These are phyloP conservation scores for Drosophila atroscutellata DNA, from an alignment of 2,888 invertebrate species.

Conservation along the genomic window DNA sequence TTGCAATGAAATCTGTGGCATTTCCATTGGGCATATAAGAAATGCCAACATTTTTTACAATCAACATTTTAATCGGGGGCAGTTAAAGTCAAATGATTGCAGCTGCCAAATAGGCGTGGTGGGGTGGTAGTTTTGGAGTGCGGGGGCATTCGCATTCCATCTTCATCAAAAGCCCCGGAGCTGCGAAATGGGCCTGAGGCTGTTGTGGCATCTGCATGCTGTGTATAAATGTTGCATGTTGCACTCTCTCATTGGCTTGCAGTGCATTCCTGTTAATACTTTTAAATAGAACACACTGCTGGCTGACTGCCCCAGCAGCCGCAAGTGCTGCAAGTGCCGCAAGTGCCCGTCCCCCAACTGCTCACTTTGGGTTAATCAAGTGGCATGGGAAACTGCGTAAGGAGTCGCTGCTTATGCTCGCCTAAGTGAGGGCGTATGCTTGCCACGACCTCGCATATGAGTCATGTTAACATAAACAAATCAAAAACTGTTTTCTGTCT, in stretches of 20 bases:
- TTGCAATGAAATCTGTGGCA: slow-evolving; percentile 70
- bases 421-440: slow-evolving; percentile 49
- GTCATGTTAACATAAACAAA: slow-evolving; percentile 70
- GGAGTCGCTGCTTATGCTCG: slow-evolving; percentile 21
- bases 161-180: slow-evolving; percentile 69
- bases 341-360: slow-evolving; percentile 39
- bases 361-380: slow-evolving; percentile 71
- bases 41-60: slow-evolving; percentile 69
- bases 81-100: slow-evolving; percentile 74
- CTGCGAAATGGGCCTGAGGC: slow-evolving; percentile 20
- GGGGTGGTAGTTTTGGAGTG: background rate
- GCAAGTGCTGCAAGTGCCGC: slow-evolving; percentile 17
- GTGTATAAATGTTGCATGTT: slow-evolving; percentile 61
- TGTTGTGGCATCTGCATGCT: slow-evolving; percentile 58
- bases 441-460: slow-evolving; percentile 63
- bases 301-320: slow-evolving; percentile 33
- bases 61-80: slow-evolving; percentile 62
- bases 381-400: slow-evolving; percentile 70
- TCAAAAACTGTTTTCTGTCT: slow-evolving; percentile 35
- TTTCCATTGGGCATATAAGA: slow-evolving; percentile 42
- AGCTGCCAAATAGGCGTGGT: slow-evolving; percentile 48
- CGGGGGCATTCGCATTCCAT: slow-evolving; percentile 63
- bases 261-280: slow-evolving; percentile 38
- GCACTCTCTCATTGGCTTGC: slow-evolving; percentile 57
- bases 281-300: slow-evolving; percentile 57